Percentiles rank a stretch among this genome's conserved stretches.
Evolutionary conservation across 2,888 invertebrate species (phyloP).

Genomic region (Nephrotoma appendiculata): DNA sequence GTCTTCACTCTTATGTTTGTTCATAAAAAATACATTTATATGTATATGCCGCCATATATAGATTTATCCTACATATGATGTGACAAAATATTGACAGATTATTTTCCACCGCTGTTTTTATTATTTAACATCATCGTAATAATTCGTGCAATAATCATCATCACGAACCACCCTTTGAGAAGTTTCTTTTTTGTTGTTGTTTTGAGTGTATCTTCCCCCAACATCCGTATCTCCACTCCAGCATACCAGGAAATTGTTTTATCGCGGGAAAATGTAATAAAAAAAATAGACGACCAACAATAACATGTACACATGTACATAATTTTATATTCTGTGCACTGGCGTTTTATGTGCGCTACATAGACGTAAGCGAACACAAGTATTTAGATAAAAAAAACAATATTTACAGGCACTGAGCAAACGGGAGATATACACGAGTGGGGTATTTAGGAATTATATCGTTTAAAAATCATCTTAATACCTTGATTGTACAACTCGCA

Average conservation of each 20-base stretch:
- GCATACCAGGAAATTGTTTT: not conserved
- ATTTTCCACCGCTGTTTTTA: not conserved
- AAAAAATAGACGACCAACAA: not conserved
- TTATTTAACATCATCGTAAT: not conserved
- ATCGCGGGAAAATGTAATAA: not conserved
- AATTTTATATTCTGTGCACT: not conserved
- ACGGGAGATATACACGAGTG: not conserved
- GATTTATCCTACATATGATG: not conserved
- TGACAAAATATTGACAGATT: not conserved
- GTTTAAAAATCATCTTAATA: not conserved
- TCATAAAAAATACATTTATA: not conserved
- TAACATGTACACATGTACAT: not conserved
- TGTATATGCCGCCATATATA: not conserved
- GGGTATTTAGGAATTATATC: not conserved
- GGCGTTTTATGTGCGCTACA: not conserved
- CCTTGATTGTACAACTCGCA: not conserved
- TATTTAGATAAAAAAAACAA: not conserved
- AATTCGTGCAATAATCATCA: not conserved
- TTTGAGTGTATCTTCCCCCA: not conserved
- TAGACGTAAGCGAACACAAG: not conserved
- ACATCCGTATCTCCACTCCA: not conserved
- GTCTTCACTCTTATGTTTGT: not conserved
- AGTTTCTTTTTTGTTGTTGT: not conserved
- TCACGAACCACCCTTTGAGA: not conserved
- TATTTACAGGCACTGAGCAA: not conserved